Evolutionary conservation across 2,888 invertebrate species (phyloP).

Genomic region (Teleiodes luculella): DNA sequence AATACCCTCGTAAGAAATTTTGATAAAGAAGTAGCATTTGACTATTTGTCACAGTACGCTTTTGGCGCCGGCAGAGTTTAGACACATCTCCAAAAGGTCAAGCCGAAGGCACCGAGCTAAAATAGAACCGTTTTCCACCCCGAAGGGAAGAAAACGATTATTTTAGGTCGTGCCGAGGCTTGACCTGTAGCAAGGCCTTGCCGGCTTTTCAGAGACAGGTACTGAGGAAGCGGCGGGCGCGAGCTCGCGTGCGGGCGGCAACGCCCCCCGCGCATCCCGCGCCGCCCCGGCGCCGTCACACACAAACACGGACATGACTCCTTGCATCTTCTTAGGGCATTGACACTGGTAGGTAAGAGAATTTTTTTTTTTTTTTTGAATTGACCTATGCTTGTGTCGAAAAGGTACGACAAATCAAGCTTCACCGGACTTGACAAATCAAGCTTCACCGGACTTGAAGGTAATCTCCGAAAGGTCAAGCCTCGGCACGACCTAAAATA

Average conservation of each 20-base stretch:
- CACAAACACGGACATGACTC: background rate
- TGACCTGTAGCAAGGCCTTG: slow-evolving; percentile 7
- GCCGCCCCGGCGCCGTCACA: background rate
- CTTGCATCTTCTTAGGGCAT: background rate
- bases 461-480: no score
- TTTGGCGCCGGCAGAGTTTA: slow-evolving; percentile 7
- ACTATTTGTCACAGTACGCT: slow-evolving; percentile 9
- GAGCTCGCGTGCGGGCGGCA: background rate
- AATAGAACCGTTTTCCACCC: slow-evolving; percentile 2
- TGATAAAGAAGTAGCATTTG: background rate
- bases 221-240: slow-evolving; percentile 1
- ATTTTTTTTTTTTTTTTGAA: no score
- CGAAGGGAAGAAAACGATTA: slow-evolving; percentile 9
- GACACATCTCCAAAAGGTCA: slow-evolving; percentile 14
- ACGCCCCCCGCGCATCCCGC: background rate
- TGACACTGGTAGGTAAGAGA: background rate
- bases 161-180: slow-evolving; percentile 9
- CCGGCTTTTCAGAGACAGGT: slow-evolving; percentile 2
- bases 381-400: no score
- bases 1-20: background rate
- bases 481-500: no score
- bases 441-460: no score
- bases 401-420: no score
- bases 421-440: no score
- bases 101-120: slow-evolving; percentile 11